Conservation (phyloP, 2,113 vertebrate species). For the Sinocyclocheilus anshuiensis region DNA sequence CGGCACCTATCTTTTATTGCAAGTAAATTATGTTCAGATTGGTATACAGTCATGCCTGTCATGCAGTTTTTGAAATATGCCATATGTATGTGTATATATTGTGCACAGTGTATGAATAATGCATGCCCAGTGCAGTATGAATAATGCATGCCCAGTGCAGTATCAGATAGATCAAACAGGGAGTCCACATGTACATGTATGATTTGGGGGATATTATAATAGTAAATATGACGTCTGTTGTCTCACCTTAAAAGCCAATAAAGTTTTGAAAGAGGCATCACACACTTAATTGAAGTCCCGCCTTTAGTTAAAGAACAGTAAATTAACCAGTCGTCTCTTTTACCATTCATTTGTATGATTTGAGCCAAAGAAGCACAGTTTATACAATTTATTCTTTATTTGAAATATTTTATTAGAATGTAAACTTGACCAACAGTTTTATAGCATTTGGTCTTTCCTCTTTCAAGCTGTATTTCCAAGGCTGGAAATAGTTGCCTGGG, state of each 20-base stretch:
- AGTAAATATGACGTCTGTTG: not conserved
- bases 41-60: not conserved
- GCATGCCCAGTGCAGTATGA: not conserved
- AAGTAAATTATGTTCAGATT: not conserved
- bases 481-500: not conserved
- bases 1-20: not conserved
- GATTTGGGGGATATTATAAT: not conserved
- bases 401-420: not conserved
- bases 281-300: not conserved
- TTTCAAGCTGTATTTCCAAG: not conserved
- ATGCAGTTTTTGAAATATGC: not conserved
- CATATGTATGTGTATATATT: not conserved
- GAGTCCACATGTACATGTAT: not conserved
- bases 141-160: not conserved
- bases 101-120: not conserved
- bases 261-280: no score
- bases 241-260: not conserved
- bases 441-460: not conserved
- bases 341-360: not conserved
- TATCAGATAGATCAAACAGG: not conserved
- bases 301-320: not conserved
- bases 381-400: not conserved
- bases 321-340: not conserved
- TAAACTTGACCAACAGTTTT: constrained; percentile 2
- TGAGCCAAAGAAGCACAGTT: not conserved